These are phyloP conservation scores for Tetrax tetrax DNA, from an alignment of 2,113 vertebrate genomes.

Conservation along the genomic window DNA sequence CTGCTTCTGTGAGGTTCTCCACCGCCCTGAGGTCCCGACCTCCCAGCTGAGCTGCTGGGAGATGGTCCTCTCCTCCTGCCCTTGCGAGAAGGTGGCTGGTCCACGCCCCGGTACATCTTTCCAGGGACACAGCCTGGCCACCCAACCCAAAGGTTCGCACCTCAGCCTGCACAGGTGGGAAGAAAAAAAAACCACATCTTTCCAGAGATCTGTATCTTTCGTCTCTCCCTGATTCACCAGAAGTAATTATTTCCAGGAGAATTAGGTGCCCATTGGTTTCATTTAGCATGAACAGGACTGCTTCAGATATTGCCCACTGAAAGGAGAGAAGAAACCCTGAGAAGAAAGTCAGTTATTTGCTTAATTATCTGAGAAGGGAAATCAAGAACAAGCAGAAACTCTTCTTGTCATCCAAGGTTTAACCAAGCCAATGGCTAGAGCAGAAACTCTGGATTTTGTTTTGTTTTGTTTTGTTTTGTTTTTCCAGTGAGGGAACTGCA, in stretches of 20 bases:
- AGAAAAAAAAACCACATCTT: not conserved
- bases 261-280: not conserved
- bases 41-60: not conserved
- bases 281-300: not conserved
- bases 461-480: not conserved
- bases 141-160: not conserved
- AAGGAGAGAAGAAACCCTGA: not conserved
- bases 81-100: rapidly evolving
- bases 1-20: not conserved
- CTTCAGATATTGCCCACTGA: not conserved
- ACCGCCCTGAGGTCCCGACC: not conserved
- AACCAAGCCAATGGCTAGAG: not conserved
- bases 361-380: not conserved
- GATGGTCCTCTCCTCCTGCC: not conserved
- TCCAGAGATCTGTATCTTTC: not conserved
- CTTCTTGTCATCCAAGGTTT: not conserved
- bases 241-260: not conserved
- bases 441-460: not conserved
- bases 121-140: not conserved
- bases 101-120: not conserved
- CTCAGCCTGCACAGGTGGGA: not conserved
- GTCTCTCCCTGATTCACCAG: not conserved
- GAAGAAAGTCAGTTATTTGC: not conserved
- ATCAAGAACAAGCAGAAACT: not conserved
- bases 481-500: not conserved